These are phyloP conservation scores for Philaenus spumarius DNA, from an alignment of 1,140 invertebrate genomes.

Conservation along the genomic window DNA sequence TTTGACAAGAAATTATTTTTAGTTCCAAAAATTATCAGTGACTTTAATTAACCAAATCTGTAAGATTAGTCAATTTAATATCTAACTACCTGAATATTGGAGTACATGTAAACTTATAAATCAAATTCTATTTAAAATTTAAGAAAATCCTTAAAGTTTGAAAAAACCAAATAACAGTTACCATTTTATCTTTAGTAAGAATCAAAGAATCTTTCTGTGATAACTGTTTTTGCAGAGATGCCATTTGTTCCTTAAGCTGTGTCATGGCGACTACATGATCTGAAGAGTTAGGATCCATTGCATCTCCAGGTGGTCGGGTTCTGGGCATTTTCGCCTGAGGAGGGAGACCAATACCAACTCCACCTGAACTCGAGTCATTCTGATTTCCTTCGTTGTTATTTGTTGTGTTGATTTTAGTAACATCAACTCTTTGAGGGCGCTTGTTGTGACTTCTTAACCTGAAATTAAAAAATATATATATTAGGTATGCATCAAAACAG, in stretches of 20 bases:
- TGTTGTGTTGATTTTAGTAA: slow-evolving; percentile 16
- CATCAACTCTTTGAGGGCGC: slow-evolving; percentile 50
- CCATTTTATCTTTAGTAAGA: slow-evolving; percentile 85
- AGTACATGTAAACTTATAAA: not conserved
- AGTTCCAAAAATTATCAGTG: not conserved
- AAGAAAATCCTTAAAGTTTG: too few species aligned
- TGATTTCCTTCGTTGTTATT: not conserved
- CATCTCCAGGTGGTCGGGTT: slow-evolving; percentile 33
- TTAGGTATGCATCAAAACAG: too few species aligned
- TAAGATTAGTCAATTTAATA: too few species aligned
- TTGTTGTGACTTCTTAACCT: slow-evolving; percentile 27
- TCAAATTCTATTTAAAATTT: too few species aligned
- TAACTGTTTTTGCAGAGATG: slow-evolving; percentile 84
- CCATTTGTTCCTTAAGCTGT: slow-evolving; percentile 89
- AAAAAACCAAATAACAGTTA: slow-evolving; percentile 38
- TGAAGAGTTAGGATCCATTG: slow-evolving; percentile 74
- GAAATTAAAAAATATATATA: not conserved
- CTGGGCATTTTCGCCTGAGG: slow-evolving; percentile 43
- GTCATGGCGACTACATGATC: slow-evolving; percentile 93
- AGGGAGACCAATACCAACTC: slow-evolving; percentile 7
- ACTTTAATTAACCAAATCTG: not conserved
- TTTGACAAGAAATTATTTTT: not conserved
- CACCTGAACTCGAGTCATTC: slow-evolving; percentile 10
- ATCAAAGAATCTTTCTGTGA: slow-evolving; percentile 77
- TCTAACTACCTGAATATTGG: not conserved